Evolutionary conservation across 2,888 invertebrate species (phyloP), one percentile per base, ranked within the genome.

Genomic region (Caenorhabditis sinica): DNA sequence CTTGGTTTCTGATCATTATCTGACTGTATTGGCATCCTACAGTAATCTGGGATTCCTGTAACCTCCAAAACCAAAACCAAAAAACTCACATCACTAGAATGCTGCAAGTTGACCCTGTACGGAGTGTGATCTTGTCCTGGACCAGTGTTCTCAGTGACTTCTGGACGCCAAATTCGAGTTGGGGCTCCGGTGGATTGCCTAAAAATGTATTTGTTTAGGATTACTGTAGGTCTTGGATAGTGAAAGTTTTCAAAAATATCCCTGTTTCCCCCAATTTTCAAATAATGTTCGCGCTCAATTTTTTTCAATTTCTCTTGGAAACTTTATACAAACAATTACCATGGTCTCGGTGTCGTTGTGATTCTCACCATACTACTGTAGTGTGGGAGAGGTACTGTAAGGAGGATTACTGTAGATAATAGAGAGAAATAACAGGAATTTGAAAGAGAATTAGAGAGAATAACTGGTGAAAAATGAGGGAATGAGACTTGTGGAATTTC

Each of bases 151-250:
- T 87, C 87, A 8, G 85, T 85, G 40, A 90, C 83, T 72, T 90
- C 89, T 11, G 90, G 90, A 61, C 86, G 82, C 90, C 90, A 90
- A 65, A 90, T 86, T 43, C 89, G 77, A 3, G 90, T 68, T 20
- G 75, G 28, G 0, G 73, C 72, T 15, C 86, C 87, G 20, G 88
- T 80, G 2, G 83, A 74, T 53, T 81, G 83, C 88, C 89, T 89
- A 69, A 63, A 87, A 81, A 20, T 2, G 4, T 9, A n/a, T n/a
- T 23, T 20, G 53, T 6, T 53, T 28, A 56, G 33, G 30, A 6
- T 51, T n/a, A 51, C 51, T 51, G 51, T 53, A 9, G 6, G 13
- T 49, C 17, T 49, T 1, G 17, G 17, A 40, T 2, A 36, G 40
- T 40, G 11, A 4, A 40, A 40, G 13, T 40, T 13, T 40, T 13